A percentile compares a stretch with the other conserved stretches of the same genome.
phyloP scores from a whole-genome alignment of 2,888 invertebrate species.

The Chrysina gloriosa region DNA sequence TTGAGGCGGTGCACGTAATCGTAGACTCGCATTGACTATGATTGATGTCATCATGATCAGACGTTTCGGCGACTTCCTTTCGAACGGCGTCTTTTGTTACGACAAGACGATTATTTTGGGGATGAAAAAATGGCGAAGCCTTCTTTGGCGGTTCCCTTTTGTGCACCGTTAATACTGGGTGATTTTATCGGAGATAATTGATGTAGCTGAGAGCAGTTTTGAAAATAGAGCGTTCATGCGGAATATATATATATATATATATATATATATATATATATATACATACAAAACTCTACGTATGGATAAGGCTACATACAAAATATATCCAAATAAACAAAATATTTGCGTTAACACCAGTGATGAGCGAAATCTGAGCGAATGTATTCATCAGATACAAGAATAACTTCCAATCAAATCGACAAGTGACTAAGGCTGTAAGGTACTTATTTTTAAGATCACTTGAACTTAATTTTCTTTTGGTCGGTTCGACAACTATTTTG shows the following conservation, averaged over 20 bases:
- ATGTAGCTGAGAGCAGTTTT: slow-evolving; percentile 8
- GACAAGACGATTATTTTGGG: slow-evolving; percentile 26
- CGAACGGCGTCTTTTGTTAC: slow-evolving; percentile 21
- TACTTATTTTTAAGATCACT: too few relatives aligned
- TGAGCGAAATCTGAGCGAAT: too few relatives aligned
- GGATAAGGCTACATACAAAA: too few relatives aligned
- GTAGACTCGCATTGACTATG: slow-evolving; percentile 20
- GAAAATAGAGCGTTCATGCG: slow-evolving; percentile 1
- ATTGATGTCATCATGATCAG: slow-evolving; percentile 32
- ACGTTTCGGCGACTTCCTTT: slow-evolving; percentile 22
- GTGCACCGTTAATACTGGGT: slow-evolving; percentile 3
- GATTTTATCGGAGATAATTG: slow-evolving; percentile 31
- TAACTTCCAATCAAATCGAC: too few relatives aligned
- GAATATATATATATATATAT: background rate
- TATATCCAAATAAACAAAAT: too few relatives aligned
- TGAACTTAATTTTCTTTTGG: too few relatives aligned
- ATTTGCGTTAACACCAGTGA: too few relatives aligned
- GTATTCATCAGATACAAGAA: too few relatives aligned
- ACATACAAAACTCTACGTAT: background rate
- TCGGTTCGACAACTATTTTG: too few relatives aligned
- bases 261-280: background rate
- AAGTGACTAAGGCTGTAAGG: too few relatives aligned
- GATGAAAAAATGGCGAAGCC: slow-evolving; percentile 9
- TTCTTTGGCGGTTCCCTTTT: slow-evolving; percentile 17
- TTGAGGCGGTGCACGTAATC: background rate